Evolutionary conservation across 2,113 vertebrate species (phyloP), one percentile per base, ranked within the genome.

Genomic region (Ranitomeya imitator): DNA sequence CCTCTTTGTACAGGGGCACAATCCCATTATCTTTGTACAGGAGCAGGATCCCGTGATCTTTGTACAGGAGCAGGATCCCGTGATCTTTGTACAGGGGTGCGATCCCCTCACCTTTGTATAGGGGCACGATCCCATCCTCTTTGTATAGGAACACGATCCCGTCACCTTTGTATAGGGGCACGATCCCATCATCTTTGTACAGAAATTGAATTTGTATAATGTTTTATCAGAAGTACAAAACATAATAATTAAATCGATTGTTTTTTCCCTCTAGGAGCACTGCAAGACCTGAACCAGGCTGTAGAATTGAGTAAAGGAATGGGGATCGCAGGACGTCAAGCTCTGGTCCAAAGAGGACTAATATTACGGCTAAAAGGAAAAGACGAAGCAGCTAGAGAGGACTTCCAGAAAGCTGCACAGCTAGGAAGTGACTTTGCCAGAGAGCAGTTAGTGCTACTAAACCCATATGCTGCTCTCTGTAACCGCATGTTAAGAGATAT

Each of bases 381-480:
- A 0, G 92, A 95, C 0, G 95, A 96, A 2, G 94, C 93, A 0
- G 97, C 97, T 16, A 93, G 92, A 57, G 88, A 12, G 15, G 97
- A 98, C 91, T 96, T 97, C 0, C 94, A 95, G 91, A 91, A 67
- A 1, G 98, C 97, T 0, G 96, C 97, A 0, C 91, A 90, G 0
- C 90, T 99, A 63, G 98, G 98, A 83, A 99, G 96, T n/a, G 79
- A 93, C 71, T 99, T 99, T n/a, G 98, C 97, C 21, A 94, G 92
- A 13, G 95, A 90, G 81, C 98, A 99, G 93, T 94, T 96, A 9
- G 95, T 96, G 87, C 90, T 92, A 37, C 94, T 99, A 15, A 99
- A 99, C 90, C 98, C 98, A 0, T 99, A 99, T 4, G 94, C 98
- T 0, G 98, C 98, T 0, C 96, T 99, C 69, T 99, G 98, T 94